Conservation (phyloP, 1,140 invertebrate species). For the Phenacoccus solenopsis region DNA sequence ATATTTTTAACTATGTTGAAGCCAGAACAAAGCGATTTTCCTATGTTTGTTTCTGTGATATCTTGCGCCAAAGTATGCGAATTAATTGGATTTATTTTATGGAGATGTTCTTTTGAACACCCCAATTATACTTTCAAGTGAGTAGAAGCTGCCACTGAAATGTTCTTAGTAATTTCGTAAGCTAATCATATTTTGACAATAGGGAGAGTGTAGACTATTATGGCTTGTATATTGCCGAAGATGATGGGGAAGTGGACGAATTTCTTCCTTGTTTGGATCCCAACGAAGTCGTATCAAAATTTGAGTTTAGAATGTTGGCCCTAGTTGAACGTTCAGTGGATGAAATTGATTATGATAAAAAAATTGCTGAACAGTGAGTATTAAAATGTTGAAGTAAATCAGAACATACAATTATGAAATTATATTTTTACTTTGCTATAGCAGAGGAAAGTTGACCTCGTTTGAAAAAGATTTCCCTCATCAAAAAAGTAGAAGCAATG, state of each 20-base stretch:
- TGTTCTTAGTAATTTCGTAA: background rate
- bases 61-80: conserved; percentile 76
- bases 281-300: conserved; percentile 78
- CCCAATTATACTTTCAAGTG: conserved; percentile 43
- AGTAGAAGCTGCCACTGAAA: conserved; percentile 20
- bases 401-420: background rate
- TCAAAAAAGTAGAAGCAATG: background rate
- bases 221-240: conserved; percentile 84
- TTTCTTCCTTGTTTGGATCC: conserved; percentile 85
- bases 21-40: conserved; percentile 65
- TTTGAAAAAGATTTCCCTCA: conserved; percentile 1
- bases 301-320: conserved; percentile 80
- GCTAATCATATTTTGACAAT: conserved; percentile 20
- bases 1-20: conserved; percentile 81
- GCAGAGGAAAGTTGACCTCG: background rate
- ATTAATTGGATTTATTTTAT: conserved; percentile 87
- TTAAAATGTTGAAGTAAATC: background rate
- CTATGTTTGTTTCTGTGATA: conserved; percentile 65
- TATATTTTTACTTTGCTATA: background rate
- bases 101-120: conserved; percentile 46
- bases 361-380: background rate
- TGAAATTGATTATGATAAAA: conserved; percentile 4
- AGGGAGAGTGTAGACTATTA: conserved; percentile 40
- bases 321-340: conserved; percentile 53
- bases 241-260: conserved; percentile 89